A percentile compares a stretch with the other conserved stretches of the same genome.
These are phyloP conservation scores for Marasmarcha lunaedactyla DNA, from an alignment of 2,888 invertebrate species.

Conservation along the genomic window DNA sequence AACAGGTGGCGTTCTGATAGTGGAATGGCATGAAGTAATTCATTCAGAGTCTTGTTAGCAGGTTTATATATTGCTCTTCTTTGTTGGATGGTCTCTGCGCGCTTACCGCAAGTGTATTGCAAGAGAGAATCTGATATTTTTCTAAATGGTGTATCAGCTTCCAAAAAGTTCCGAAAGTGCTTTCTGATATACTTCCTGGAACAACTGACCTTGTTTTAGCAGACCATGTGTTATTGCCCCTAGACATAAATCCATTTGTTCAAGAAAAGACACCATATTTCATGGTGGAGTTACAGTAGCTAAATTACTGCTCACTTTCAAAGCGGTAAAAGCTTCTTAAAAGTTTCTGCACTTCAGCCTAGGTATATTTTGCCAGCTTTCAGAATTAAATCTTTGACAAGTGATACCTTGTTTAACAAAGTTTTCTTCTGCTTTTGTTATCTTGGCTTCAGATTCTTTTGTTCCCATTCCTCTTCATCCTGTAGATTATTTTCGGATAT, in stretches of 20 bases:
- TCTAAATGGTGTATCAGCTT: slow-evolving; percentile 1
- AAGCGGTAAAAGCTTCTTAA: slow-evolving; percentile 12
- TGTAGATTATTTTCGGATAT: not conserved
- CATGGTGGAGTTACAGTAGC: too few species aligned
- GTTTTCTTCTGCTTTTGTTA: slow-evolving; percentile 1
- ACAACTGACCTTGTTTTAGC: slow-evolving; percentile 6
- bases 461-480: not conserved
- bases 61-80: not conserved
- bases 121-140: too few species aligned
- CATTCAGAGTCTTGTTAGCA: too few species aligned
- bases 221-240: slow-evolving; percentile 12
- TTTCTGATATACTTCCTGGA: too few species aligned
- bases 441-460: slow-evolving; percentile 5
- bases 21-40: slow-evolving; percentile 1
- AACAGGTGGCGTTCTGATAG: not conserved
- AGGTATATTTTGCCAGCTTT: too few species aligned
- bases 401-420: slow-evolving; percentile 4
- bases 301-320: too few species aligned
- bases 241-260: slow-evolving; percentile 9
- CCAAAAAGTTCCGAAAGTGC: slow-evolving; percentile 3
- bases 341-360: slow-evolving; percentile 11
- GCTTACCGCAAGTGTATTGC: too few species aligned
- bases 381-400: slow-evolving; percentile 5
- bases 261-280: slow-evolving; percentile 4
- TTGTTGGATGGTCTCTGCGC: not conserved